Conservation (phyloP, 2,797 vertebrate genomes). For the Onychomys torridus region DNA sequence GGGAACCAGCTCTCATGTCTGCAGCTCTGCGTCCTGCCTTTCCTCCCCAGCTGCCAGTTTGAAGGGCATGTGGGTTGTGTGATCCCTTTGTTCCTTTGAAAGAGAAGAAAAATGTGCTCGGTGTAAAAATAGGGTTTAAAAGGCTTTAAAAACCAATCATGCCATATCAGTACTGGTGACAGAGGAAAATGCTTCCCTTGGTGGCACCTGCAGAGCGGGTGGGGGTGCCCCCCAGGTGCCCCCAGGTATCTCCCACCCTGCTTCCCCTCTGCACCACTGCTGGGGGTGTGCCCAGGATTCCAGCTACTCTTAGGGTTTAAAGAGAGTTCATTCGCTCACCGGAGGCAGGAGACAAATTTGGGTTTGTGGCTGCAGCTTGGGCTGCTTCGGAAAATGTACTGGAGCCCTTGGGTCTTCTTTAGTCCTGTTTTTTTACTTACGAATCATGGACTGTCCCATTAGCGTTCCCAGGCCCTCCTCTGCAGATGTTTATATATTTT, state of each 20-base stretch:
- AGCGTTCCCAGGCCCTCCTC: background rate
- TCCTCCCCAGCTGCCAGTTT: conserved; percentile 15
- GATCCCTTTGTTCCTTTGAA: conserved; percentile 81
- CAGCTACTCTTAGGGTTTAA: background rate
- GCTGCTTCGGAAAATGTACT: background rate
- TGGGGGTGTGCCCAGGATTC: background rate
- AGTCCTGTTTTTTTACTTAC: background rate
- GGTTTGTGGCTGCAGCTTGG: background rate
- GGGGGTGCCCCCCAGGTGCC: rapidly evolving
- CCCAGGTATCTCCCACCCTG: background rate
- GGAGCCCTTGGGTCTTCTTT: background rate
- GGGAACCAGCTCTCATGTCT: background rate
- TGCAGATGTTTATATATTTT: background rate
- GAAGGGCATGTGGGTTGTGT: conserved; percentile 72
- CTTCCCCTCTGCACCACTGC: background rate
- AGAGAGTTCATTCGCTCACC: background rate
- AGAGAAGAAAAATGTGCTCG: conserved; percentile 37
- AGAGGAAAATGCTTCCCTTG: background rate
- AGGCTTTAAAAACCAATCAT: conserved; percentile 65
- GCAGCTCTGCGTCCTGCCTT: conserved; percentile 61
- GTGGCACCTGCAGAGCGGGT: background rate
- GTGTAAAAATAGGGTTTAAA: conserved; percentile 79
- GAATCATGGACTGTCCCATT: background rate
- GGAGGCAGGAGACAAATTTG: background rate
- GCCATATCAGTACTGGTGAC: conserved; percentile 37